These are phyloP conservation scores for Zonotrichia albicollis DNA, from an alignment of 2,797 vertebrate genomes.

Conservation along the genomic window DNA sequence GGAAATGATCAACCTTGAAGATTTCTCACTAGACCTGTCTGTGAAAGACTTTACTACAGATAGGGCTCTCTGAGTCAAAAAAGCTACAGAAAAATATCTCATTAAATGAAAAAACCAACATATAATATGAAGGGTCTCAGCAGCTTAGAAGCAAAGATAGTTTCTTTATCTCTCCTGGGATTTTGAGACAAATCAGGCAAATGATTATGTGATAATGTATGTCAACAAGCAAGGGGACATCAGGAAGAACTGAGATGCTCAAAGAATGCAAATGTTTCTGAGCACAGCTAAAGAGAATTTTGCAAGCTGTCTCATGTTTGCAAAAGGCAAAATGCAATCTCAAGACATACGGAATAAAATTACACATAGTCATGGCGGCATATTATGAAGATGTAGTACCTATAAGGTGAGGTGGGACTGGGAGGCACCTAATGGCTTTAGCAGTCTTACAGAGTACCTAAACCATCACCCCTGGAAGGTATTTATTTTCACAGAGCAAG, in stretches of 20 bases:
- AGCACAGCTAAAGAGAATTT: not conserved
- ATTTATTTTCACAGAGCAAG: conserved; percentile 2
- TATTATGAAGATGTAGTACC: not conserved
- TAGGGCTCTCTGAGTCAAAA: not conserved
- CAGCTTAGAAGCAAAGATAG: not conserved
- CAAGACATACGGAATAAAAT: not conserved
- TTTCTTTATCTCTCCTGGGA: not conserved
- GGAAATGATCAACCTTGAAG: not conserved
- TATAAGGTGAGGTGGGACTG: not conserved
- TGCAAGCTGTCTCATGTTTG: not conserved
- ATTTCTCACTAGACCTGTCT: not conserved
- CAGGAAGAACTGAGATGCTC: not conserved
- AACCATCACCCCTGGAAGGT: not conserved
- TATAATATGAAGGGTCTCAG: not conserved
- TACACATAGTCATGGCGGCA: not conserved
- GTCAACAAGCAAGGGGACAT: not conserved
- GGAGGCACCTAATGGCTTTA: not conserved
- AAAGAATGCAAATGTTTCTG: not conserved
- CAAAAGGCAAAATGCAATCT: not conserved
- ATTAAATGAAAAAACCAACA: not conserved
- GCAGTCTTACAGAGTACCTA: not conserved
- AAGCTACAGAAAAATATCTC: not conserved
- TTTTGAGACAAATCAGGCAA: not conserved
- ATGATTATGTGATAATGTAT: not conserved
- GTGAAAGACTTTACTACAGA: not conserved